Percentiles rank a stretch among this genome's conserved stretches.
Conservation (phyloP, 2,888 invertebrate genomes). For the Entomobrya proxima region DNA sequence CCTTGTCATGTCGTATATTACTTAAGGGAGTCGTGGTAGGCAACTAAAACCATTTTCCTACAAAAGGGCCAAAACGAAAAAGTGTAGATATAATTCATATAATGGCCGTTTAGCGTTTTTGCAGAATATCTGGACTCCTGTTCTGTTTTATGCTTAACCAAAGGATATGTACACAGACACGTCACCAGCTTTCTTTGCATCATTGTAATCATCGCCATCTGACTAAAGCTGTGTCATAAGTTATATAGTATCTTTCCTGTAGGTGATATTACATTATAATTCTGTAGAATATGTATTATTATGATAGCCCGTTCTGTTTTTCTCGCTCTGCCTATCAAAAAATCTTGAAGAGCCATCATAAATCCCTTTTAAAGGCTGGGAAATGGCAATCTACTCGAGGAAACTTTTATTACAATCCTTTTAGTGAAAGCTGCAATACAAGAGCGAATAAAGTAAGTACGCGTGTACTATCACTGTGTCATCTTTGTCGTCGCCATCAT, state of each 20-base stretch:
- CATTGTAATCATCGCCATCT: slow-evolving; percentile 17
- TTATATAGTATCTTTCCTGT: background rate
- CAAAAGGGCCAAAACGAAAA: slow-evolving; percentile 47
- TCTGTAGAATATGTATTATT: background rate
- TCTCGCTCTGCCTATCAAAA: slow-evolving; percentile 39
- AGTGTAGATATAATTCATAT: background rate
- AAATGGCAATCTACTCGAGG: slow-evolving; percentile 59
- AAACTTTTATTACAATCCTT: slow-evolving; percentile 62
- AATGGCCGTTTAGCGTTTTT: slow-evolving; percentile 24
- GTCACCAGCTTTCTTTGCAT: background rate
- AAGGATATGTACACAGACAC: background rate
- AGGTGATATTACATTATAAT: background rate
- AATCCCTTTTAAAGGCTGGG: slow-evolving; percentile 62
- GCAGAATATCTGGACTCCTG: slow-evolving; percentile 33
- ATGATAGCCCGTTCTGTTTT: background rate
- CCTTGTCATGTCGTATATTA: background rate
- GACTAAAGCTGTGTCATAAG: background rate
- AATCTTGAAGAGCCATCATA: slow-evolving; percentile 52
- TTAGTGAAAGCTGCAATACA: slow-evolving; percentile 47
- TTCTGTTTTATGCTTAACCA: background rate
- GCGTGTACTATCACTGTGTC: slow-evolving; percentile 41
- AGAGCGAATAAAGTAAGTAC: too few relatives aligned
- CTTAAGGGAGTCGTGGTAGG: slow-evolving; percentile 22
- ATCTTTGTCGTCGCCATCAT: slow-evolving; percentile 18
- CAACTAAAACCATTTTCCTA: slow-evolving; percentile 29